Base-by-base conservation (phyloP, 2,113 vertebrate species). In the Lampris incognitus region DNA sequence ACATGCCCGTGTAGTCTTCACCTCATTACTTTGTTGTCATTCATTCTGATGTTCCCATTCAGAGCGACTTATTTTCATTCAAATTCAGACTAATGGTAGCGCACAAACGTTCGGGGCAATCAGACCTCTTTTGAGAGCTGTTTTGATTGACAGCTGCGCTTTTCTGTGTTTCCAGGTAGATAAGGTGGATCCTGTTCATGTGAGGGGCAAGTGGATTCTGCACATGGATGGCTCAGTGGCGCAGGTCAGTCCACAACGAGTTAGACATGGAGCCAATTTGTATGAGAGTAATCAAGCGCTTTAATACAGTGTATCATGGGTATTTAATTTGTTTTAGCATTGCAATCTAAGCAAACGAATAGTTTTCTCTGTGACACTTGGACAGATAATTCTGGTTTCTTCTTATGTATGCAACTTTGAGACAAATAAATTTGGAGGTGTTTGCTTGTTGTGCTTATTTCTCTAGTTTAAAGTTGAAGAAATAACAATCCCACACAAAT, bases 91-190 rank as follows among this genome's bases (percentile, higher is more conserved):
- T 24, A 24, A 24, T 24, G 24, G 24, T 24, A 24, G 24, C 24
- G 24, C 24, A 24, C 24, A 24, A 24, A 24, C 24, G 2, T 6
- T 46, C 2, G 11, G 13, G 38, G 55, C n/a, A 49, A 49, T 60
- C 40, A 38, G 8, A 44, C n/a, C 6, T 24, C 24, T 11, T 49
- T 3, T 11, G 1, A 10, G 5, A 50, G 46, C 51, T 58, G 48
- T 58, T 52, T 24, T 41, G 40, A 72, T 54, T 44, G 54, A 64
- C 70, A 52, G 52, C 69, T 41, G 1, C 64, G 4, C 57, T 58
- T 48, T 42, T 72, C 1, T 67, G 58, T 55, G 10, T 87, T 46
- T 78, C 61, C 85, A 94, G 96, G 95, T 85, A 81, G 92, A 86
- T 46, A 76, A 93, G 58, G 57, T 52, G 65, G 82, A 94, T 69